A percentile compares a stretch with the other conserved stretches of the same genome.
Evolutionary conservation across 2,888 invertebrate genomes (phyloP).

Genomic region (Cerastis leucographa): DNA sequence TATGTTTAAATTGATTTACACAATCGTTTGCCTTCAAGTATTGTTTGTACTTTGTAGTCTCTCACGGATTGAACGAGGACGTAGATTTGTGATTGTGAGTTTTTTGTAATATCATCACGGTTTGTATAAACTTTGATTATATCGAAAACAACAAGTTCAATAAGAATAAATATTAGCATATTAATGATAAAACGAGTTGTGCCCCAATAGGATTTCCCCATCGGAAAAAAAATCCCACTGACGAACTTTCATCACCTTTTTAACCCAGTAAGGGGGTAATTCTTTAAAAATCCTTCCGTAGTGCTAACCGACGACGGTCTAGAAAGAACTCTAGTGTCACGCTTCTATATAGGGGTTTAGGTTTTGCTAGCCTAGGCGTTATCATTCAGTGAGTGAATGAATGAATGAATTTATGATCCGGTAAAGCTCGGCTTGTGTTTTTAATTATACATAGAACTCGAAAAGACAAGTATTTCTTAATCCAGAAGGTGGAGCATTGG

Average conservation of each 20-base stretch:
- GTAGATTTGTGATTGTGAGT: not conserved
- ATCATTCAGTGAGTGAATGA: not conserved
- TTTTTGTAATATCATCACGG: not conserved
- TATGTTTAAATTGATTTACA: constrained; percentile 59
- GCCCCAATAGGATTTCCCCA: not conserved
- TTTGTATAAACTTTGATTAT: not conserved
- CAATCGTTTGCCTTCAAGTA: constrained; percentile 54
- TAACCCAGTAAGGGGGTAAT: not conserved
- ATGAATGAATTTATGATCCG: not conserved
- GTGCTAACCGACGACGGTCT: not conserved
- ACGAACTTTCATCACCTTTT: not conserved
- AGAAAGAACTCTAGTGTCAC: not conserved
- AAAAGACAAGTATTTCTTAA: not conserved
- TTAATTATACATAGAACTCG: not conserved
- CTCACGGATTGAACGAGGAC: constrained; percentile 8
- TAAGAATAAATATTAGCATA: not conserved
- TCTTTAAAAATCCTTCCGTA: not conserved
- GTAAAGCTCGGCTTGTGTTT: not conserved
- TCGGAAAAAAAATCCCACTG: too few relatives aligned
- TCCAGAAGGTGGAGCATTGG: not conserved
- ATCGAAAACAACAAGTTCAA: not conserved
- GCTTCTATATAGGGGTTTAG: not conserved
- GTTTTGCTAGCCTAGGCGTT: too few relatives aligned
- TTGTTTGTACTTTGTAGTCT: constrained; percentile 29
- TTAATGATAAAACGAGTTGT: not conserved